Conservation (phyloP, 2,113 vertebrate genomes). For the Siphamia tubifer region DNA sequence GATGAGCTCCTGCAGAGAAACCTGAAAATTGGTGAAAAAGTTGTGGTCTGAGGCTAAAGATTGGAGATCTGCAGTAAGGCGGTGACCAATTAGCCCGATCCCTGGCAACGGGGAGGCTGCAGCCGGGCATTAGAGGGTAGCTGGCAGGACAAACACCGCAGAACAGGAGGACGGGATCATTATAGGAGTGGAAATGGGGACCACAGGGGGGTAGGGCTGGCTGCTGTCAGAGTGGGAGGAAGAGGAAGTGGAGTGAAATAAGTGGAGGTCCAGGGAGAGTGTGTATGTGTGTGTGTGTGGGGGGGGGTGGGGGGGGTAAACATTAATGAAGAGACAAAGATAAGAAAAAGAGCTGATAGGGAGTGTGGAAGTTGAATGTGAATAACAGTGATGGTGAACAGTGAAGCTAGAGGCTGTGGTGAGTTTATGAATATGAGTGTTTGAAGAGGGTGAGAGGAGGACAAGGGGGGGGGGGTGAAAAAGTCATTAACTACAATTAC, state of each 20-base stretch:
- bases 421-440: conserved; percentile 2
- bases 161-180: conserved; percentile 25
- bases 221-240: conserved; percentile 12
- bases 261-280: not conserved
- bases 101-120: not conserved
- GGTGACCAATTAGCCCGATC: conserved; percentile 49
- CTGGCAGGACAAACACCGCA: conserved; percentile 19
- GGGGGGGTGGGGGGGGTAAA: too few species aligned
- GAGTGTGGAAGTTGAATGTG: conserved; percentile 16
- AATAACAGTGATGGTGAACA: conserved; percentile 39
- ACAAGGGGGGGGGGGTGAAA: conserved; percentile 6
- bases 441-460: conserved; percentile 15
- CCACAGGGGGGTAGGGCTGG: not conserved
- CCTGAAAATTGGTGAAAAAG: not conserved
- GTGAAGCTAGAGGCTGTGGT: conserved; percentile 3
- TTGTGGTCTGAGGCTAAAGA: not conserved
- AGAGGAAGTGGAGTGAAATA: conserved; percentile 11
- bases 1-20: not conserved
- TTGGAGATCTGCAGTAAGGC: not conserved
- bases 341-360: not conserved
- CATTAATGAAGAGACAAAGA: not conserved
- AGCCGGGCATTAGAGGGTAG: conserved; percentile 8
- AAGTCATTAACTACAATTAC: too few species aligned
- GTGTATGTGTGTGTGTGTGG: too few species aligned
- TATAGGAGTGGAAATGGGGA: conserved; percentile 26